Conservation (phyloP, 2,797 vertebrate species). For the Sternarchorhynchus goeldii region DNA sequence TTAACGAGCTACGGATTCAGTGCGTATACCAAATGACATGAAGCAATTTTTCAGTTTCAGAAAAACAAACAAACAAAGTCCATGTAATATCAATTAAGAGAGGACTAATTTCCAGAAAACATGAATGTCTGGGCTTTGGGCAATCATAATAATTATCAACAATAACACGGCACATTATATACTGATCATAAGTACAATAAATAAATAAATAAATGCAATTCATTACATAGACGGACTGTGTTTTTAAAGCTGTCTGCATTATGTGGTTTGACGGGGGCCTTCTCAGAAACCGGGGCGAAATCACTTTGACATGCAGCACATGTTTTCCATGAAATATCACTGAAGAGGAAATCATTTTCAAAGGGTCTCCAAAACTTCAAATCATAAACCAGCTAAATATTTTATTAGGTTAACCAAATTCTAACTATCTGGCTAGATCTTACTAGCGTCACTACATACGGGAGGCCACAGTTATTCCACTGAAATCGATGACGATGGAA, state of each 20-base stretch:
- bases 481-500: too few species aligned
- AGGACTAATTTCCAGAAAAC: constrained; percentile 4
- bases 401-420: too few species aligned
- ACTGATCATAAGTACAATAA: not conserved
- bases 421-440: too few species aligned
- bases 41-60: not conserved
- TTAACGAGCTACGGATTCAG: constrained; percentile 40
- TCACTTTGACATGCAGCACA: too few species aligned
- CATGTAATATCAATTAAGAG: constrained; percentile 28
- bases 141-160: not conserved
- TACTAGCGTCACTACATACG: too few species aligned
- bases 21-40: constrained; percentile 21
- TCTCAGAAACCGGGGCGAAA: not conserved
- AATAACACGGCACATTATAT: not conserved
- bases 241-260: not conserved
- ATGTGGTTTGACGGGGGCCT: not conserved
- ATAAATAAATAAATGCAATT: not conserved
- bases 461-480: too few species aligned
- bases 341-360: too few species aligned
- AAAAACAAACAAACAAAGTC: not conserved
- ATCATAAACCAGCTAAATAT: too few species aligned
- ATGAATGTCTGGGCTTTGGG: constrained; percentile 6
- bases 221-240: too few species aligned
- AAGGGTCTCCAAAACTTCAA: too few species aligned
- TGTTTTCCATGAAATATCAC: too few species aligned